Conservation (phyloP, 2,113 vertebrate genomes). For the Hippocampus barbouri region DNA sequence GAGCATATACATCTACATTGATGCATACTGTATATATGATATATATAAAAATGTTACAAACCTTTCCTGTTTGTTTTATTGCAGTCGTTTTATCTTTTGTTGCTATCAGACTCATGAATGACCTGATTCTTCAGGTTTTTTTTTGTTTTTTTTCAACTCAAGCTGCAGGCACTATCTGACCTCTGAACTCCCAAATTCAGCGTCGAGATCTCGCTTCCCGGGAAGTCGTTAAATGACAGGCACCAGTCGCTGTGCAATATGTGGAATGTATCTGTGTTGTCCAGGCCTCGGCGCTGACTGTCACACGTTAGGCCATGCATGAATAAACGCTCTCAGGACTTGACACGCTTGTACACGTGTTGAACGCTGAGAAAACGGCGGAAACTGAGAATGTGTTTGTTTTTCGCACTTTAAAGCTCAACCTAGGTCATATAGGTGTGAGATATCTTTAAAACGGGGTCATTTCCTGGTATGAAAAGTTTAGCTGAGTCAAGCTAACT, state of each 20-base stretch:
- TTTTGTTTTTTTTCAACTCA: not conserved
- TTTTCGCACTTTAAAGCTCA: slow-evolving; percentile 9
- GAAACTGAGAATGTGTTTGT: slow-evolving; percentile 13
- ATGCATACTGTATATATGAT: too few relatives aligned
- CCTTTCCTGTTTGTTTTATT: not conserved
- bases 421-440: slow-evolving; percentile 13
- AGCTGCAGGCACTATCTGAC: slow-evolving; percentile 23
- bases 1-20: too few relatives aligned
- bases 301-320: slow-evolving; percentile 17
- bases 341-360: slow-evolving; percentile 18
- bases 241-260: slow-evolving; percentile 20
- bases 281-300: slow-evolving; percentile 18
- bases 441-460: not conserved
- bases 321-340: slow-evolving; percentile 25
- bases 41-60: not conserved
- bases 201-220: slow-evolving; percentile 6
- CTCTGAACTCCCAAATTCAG: slow-evolving; percentile 17
- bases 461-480: not conserved
- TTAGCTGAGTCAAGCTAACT: not conserved
- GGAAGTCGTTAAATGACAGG: slow-evolving; percentile 46
- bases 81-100: not conserved
- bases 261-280: slow-evolving; percentile 38
- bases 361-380: slow-evolving; percentile 24
- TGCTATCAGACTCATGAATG: not conserved
- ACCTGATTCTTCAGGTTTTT: not conserved